Evolutionary conservation across 1,140 invertebrate species (phyloP), one percentile per base, ranked within the genome.

Genomic region (Aphelenchoides besseyi): DNA sequence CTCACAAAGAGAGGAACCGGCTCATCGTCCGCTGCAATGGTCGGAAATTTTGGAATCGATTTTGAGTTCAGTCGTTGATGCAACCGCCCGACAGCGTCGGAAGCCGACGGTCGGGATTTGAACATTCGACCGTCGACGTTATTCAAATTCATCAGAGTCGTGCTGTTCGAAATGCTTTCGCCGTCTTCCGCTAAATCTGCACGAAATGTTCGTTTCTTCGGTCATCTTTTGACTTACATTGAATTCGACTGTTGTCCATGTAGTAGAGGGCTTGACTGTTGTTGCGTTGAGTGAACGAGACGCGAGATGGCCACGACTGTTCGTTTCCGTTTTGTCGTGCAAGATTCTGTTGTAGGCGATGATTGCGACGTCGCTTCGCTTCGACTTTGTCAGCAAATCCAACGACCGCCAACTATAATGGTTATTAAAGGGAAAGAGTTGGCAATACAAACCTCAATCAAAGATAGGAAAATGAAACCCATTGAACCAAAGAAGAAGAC

Each of bases 401-500:
- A 9, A 83, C 81, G 3, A 83, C 76, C 9, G 82, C 81, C 8
- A 82, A 55, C 78, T 81, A 37, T 12, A 16, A 55, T 32, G 18
- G 23, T 59, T 18, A 23, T 2, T 32, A 28, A 18, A 35, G 73
- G n/a, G 12, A 73, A 77, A 36, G 8, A 71, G 29, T 54, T 67
- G 2, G 37, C 30, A 71, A 29, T 8, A 23, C 57, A 16, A 29
- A 79, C 78, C 68, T 82, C 81, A 28, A 83, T 80, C 1, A 83
- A 68, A 1, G 80, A 82, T 1, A 83, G 69, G 62, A 83, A 83
- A 12, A 83, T 83, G 70, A 84, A 82, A 3, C 82, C 81, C 68
- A 84, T 77, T 57, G 75, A 84, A 26, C 81, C 82, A 53, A 83
- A 83, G 80, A 83, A 82, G 77, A 77, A 83, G 62, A 83, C 79